phyloP scores from a whole-genome alignment of 1,140 invertebrate species.

The Apis dorsata region DNA sequence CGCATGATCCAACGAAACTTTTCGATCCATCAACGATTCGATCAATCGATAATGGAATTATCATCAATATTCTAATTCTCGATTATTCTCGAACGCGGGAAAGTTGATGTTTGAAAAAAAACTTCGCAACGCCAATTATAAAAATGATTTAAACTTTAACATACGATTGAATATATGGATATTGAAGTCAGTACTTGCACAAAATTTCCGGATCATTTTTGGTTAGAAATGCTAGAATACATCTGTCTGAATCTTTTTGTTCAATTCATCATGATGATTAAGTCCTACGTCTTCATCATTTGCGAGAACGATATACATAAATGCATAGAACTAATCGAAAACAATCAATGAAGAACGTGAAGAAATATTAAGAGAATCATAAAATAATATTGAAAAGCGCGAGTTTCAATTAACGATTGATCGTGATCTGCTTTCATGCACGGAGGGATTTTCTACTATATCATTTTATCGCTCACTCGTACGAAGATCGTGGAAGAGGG shows the following conservation, averaged over 20 bases:
- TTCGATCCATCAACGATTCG: neutral
- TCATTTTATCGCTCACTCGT: constrained; percentile 23
- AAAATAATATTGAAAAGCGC: constrained; percentile 47
- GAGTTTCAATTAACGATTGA: constrained; percentile 20
- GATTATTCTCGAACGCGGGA: no score
- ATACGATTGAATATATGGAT: constrained; percentile 18
- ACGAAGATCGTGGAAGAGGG: constrained; percentile 32
- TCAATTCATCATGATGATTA: constrained; percentile 70
- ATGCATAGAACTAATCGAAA: constrained; percentile 65
- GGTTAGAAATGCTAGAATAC: neutral
- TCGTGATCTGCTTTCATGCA: constrained; percentile 52
- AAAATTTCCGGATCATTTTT: neutral
- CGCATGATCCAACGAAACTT: neutral
- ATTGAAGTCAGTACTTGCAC: constrained; percentile 34
- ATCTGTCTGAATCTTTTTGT: neutral
- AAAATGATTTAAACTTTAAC: neutral
- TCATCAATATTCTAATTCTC: neutral
- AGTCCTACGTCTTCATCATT: constrained; percentile 62
- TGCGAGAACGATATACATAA: constrained; percentile 57
- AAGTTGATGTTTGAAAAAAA: neutral
- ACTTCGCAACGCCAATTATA: neutral
- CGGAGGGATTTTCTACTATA: constrained; percentile 39
- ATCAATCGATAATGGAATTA: neutral
- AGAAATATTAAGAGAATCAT: constrained; percentile 13
- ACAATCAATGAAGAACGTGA: constrained; percentile 64